phyloP scores from a whole-genome alignment of 1,140 invertebrate species.

The Heliconius himera region DNA sequence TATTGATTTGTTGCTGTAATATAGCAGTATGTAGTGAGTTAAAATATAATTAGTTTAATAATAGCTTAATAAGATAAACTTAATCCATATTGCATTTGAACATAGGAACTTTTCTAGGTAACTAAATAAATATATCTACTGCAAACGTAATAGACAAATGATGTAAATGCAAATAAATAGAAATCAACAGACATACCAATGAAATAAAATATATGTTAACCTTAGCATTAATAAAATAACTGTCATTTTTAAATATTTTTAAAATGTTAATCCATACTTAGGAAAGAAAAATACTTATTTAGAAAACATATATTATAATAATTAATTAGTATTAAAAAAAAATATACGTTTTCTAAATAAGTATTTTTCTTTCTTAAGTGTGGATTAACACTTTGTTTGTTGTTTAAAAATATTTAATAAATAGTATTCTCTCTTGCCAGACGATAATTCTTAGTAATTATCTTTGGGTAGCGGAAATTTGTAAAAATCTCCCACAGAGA shows the following conservation, averaged over 20 bases:
- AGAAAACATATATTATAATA: no score
- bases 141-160: neutral
- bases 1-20: neutral
- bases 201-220: neutral
- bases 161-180: neutral
- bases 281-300: no score
- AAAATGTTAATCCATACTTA: no score
- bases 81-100: constrained; percentile 15
- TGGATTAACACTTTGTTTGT: no score
- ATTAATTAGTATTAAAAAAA: no score
- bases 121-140: constrained; percentile 7
- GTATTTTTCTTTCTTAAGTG: no score
- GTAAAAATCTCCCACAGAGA: no score
- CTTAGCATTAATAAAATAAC: neutral
- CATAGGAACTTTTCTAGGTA: constrained; percentile 27
- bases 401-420: no score
- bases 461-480: no score
- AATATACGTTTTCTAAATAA: no score
- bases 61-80: neutral
- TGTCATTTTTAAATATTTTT: neutral
- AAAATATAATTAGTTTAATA: constrained; percentile 1
- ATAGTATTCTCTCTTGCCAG: no score
- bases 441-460: no score
- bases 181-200: neutral
- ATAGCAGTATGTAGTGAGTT: neutral